These are phyloP conservation scores for Eulemur mongoz DNA, from an alignment of 2,797 vertebrate genomes.

Conservation along the genomic window DNA sequence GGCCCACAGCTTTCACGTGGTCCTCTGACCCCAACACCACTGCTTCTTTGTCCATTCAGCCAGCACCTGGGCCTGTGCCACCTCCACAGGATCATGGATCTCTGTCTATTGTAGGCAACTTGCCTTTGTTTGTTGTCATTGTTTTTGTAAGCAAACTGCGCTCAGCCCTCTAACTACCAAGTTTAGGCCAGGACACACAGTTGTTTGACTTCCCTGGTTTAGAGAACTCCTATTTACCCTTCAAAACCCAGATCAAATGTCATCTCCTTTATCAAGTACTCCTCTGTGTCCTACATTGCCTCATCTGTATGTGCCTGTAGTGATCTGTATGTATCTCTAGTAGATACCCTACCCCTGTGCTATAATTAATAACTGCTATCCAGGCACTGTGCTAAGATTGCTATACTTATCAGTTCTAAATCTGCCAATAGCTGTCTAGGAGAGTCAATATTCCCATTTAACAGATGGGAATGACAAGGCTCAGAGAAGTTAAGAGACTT, in stretches of 20 bases:
- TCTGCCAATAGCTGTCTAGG: background rate
- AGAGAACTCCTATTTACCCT: constrained; percentile 14
- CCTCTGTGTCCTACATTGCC: background rate
- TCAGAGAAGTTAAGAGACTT: background rate
- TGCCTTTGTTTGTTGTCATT: background rate
- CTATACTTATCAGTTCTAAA: background rate
- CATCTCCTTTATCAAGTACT: background rate
- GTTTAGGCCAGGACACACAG: background rate
- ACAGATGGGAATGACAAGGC: background rate
- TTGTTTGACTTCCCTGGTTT: background rate
- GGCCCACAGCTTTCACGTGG: background rate
- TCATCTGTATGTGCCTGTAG: background rate
- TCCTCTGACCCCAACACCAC: background rate
- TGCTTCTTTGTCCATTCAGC: background rate
- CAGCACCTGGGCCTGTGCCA: background rate
- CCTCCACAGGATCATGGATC: background rate
- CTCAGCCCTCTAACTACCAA: background rate
- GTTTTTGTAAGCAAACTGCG: background rate
- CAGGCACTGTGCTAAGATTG: background rate
- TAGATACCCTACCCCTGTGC: background rate
- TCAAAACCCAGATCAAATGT: background rate
- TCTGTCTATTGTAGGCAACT: background rate
- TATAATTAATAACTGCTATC: background rate
- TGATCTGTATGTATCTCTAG: background rate
- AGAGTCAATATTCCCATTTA: background rate